Base-by-base conservation (phyloP, 2,113 vertebrate genomes). In the Pelusios castaneus region DNA sequence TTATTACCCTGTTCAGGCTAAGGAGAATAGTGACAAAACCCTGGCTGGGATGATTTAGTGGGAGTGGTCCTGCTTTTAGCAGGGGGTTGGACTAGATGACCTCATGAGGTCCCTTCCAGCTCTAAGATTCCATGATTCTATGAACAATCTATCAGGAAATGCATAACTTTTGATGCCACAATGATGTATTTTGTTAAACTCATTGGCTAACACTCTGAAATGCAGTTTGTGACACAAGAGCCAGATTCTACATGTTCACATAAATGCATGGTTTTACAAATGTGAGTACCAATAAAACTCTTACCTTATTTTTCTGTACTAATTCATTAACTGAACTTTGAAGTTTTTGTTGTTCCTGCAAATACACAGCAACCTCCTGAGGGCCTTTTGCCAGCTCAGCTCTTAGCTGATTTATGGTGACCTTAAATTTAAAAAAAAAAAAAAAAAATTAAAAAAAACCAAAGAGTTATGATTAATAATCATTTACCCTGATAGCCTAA, bases 381-480 rank as follows among this genome's bases (percentile, higher is more conserved):
- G 99, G 99, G 52, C 99, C 99, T 96, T 99, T 99, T 89, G 99
- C 98, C 97, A 99, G 98, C 96, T 99, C 99, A 78, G 98, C 98
- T 97, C 97, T 99, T 89, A 99, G 97, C 21, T 99, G 99, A 49
- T 95, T 98, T 96, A 99, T 98, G 52, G 98, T 99, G 82, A 97
- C 97, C 99, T 99, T 95, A 90, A 95, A 55, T 89, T 67, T 83
- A n/a, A n/a, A 47, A 47, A 47, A 8, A 47, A 47, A 47, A 92
- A 94, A 95, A 27, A 89, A 67, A 94, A 95, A 91, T 89, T 13
- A 85, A 63, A 6, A 55, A 87, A 19, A n/a, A n/a, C n/a, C 83
- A 6, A 52, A 88, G 19, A 83, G 12, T 89, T 80, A 95, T 76
- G 85, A 83, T 29, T 63, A 91, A 93, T 78, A 94, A 49, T 58